A percentile compares a stretch with the other conserved stretches of the same genome.
phyloP scores from a whole-genome alignment of 2,888 invertebrate genomes.

The Metopia argyrocephala region DNA sequence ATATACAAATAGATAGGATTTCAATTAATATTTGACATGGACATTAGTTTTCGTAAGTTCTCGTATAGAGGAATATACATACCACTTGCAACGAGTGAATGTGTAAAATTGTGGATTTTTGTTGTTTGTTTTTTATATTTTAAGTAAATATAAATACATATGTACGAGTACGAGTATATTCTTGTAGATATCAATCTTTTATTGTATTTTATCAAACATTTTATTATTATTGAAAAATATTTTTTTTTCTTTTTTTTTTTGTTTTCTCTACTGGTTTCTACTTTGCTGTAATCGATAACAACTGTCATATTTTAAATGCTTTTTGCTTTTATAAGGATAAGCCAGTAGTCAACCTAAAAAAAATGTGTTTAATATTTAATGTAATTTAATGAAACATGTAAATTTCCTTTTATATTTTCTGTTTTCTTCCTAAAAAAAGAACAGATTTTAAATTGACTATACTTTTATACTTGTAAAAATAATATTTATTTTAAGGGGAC shows the following conservation, averaged over 20 bases:
- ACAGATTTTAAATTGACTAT: no score
- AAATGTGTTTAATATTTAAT: constrained; percentile 21
- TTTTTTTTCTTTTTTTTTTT: no score
- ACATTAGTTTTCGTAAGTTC: not conserved
- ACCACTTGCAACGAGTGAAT: no score
- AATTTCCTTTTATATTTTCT: constrained; percentile 24
- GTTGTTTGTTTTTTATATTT: constrained; percentile 49
- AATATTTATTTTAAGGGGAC: not conserved
- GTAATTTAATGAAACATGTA: constrained; percentile 52
- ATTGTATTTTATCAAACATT: constrained; percentile 19
- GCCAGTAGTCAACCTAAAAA: not conserved
- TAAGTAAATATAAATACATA: constrained; percentile 31
- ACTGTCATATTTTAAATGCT: constrained; percentile 52
- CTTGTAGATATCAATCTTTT: constrained; percentile 57
- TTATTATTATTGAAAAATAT: constrained; percentile 11
- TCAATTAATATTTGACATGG: constrained; percentile 54
- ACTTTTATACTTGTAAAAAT: not conserved
- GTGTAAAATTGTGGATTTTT: constrained; percentile 25
- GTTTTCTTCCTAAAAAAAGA: constrained; percentile 2
- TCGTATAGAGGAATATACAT: no score
- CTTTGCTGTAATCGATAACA: constrained; percentile 23
- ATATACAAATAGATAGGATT: constrained; percentile 48
- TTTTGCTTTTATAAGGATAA: no score
- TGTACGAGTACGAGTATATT: no score
- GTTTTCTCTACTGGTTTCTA: no score